phyloP scores from a whole-genome alignment of 1,140 invertebrate genomes.

The Hyphantria cunea region DNA sequence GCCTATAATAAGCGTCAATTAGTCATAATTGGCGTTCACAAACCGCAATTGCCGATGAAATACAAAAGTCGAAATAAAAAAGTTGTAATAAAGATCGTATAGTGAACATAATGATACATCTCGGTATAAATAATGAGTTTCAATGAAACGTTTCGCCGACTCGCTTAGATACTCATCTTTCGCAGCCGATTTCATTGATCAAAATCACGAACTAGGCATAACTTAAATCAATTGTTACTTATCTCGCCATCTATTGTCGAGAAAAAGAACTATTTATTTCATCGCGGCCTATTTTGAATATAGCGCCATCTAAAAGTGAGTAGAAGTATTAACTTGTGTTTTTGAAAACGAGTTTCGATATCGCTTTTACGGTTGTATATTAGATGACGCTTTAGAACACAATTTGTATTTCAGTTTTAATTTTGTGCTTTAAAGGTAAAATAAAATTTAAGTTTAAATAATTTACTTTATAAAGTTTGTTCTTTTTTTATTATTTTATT shows the following conservation, averaged over 20 bases:
- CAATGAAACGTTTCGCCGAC: constrained; percentile 38
- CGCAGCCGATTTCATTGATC: constrained; percentile 38
- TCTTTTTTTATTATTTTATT: too few relatives aligned
- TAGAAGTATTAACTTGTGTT: neutral
- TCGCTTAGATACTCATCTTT: constrained; percentile 39
- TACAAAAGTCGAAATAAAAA: constrained; percentile 40
- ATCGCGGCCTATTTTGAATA: neutral
- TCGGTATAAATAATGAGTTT: constrained; percentile 33
- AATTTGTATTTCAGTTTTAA: too few relatives aligned
- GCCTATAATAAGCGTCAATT: constrained; percentile 17
- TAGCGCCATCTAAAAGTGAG: constrained; percentile 9
- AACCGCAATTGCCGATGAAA: constrained; percentile 6
- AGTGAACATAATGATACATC: constrained; percentile 47
- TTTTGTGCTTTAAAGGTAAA: too few relatives aligned
- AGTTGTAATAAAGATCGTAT: constrained; percentile 47
- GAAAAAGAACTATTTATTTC: constrained; percentile 28
- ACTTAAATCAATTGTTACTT: constrained; percentile 14
- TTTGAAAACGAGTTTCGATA: too few relatives aligned
- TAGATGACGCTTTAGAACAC: too few relatives aligned
- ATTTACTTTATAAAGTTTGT: too few relatives aligned
- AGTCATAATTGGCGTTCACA: constrained; percentile 12
- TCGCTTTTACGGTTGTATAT: too few relatives aligned
- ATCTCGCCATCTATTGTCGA: constrained; percentile 40
- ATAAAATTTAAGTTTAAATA: too few relatives aligned
- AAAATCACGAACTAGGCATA: constrained; percentile 18